Evolutionary conservation across 2,888 invertebrate species (phyloP).

Genomic region (Baccha elongata): DNA sequence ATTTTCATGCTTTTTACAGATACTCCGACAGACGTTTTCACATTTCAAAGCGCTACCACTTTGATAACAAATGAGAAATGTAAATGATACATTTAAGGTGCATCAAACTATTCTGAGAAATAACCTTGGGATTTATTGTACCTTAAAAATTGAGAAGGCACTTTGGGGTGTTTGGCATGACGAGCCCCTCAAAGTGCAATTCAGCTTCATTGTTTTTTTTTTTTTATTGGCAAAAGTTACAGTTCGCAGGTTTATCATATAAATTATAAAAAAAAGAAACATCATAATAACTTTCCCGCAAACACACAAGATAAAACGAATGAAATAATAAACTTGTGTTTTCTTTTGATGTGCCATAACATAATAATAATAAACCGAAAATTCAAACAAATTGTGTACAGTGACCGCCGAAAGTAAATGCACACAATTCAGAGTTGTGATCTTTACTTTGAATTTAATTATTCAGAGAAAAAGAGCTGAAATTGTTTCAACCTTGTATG

Average conservation of each 20-base stretch:
- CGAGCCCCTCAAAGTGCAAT: slow-evolving; percentile 58
- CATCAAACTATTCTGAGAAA: slow-evolving; percentile 57
- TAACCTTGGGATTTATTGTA: slow-evolving; percentile 51
- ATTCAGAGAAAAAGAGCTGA: too few relatives aligned
- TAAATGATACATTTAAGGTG: slow-evolving; percentile 27
- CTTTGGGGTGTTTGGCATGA: slow-evolving; percentile 52
- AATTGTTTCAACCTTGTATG: too few relatives aligned
- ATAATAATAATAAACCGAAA: too few relatives aligned
- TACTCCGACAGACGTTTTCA: background rate
- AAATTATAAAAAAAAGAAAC: slow-evolving; percentile 31
- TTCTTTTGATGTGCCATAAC: slow-evolving; percentile 10
- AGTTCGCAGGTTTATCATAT: slow-evolving; percentile 17
- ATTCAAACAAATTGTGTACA: too few relatives aligned
- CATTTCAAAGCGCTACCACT: background rate
- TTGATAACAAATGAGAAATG: slow-evolving; percentile 25
- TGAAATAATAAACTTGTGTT: background rate
- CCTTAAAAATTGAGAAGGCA: slow-evolving; percentile 2
- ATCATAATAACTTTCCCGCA: slow-evolving; percentile 52
- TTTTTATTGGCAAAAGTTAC: slow-evolving; percentile 27
- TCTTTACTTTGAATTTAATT: too few relatives aligned
- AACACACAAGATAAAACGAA: slow-evolving; percentile 32
- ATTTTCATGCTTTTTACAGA: slow-evolving; percentile 33
- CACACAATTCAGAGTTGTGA: too few relatives aligned
- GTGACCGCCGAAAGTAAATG: too few relatives aligned
- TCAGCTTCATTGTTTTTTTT: slow-evolving; percentile 14